These are phyloP conservation scores for Crotalus adamanteus DNA, from an alignment of 2,797 vertebrate species.

Conservation along the genomic window DNA sequence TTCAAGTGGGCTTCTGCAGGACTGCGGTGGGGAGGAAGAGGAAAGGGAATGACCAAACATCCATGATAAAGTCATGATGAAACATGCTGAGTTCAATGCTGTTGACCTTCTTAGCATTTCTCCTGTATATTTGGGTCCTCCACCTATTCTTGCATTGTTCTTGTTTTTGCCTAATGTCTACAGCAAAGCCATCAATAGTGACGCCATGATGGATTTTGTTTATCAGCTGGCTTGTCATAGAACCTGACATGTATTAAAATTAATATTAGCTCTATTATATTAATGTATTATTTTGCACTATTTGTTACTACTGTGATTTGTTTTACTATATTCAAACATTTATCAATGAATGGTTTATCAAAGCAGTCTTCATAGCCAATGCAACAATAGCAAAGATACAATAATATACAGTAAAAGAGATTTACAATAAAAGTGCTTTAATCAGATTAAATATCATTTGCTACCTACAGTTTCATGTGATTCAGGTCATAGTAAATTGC, in stretches of 20 bases:
- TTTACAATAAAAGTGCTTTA: not conserved
- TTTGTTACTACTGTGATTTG: not conserved
- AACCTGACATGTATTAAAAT: not conserved
- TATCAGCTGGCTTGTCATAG: not conserved
- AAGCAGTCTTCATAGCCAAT: not conserved
- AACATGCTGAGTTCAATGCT: not conserved
- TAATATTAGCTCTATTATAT: not conserved
- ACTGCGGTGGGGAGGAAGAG: not conserved
- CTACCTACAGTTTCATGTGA: not conserved
- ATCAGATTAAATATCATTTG: not conserved
- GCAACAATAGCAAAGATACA: not conserved
- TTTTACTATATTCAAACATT: not conserved
- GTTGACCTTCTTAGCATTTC: not conserved
- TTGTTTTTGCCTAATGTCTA: not conserved
- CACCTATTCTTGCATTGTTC: not conserved
- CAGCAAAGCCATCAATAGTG: not conserved
- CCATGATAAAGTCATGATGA: not conserved
- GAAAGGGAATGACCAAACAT: not conserved
- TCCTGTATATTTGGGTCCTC: not conserved
- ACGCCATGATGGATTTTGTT: not conserved
- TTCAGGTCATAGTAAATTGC: not conserved
- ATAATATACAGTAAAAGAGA: not conserved
- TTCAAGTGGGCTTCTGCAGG: not conserved
- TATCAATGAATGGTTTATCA: not conserved
- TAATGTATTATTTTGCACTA: not conserved